phyloP scores from a whole-genome alignment of 2,113 vertebrate species.

The Otis tarda region DNA sequence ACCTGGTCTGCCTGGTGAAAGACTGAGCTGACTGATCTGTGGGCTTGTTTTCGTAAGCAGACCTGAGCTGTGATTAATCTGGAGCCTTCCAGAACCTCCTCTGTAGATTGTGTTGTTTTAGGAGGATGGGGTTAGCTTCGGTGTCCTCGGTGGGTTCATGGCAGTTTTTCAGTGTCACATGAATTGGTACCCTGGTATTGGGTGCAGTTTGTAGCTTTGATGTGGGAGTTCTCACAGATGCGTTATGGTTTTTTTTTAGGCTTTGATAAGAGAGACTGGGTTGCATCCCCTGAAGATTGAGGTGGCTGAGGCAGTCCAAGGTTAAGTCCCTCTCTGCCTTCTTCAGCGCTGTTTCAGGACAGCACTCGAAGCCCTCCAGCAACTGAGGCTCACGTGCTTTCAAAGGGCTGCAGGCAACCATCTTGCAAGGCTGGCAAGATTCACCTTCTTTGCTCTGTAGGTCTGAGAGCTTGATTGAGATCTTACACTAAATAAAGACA shows the following conservation, averaged over 20 bases:
- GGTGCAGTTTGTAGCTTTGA: neutral
- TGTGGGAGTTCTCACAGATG: neutral
- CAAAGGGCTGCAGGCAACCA: neutral
- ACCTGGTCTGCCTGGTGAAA: neutral
- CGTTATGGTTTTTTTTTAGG: neutral
- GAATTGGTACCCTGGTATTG: neutral
- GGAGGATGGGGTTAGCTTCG: neutral
- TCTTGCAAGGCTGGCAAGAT: neutral
- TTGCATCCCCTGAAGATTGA: neutral
- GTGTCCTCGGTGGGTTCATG: neutral
- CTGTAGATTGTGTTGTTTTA: neutral
- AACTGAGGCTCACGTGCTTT: neutral
- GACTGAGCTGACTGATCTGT: neutral
- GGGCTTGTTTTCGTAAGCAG: neutral
- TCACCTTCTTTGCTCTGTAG: neutral
- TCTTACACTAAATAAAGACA: neutral
- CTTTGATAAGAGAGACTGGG: neutral
- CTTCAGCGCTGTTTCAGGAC: neutral
- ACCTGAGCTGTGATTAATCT: neutral
- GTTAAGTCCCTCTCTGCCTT: neutral
- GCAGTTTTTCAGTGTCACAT: neutral
- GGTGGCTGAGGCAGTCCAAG: too few relatives aligned
- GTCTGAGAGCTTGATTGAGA: neutral
- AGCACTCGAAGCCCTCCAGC: accelerated
- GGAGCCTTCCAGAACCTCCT: neutral